Percentiles rank a stretch among this genome's conserved stretches.
phyloP scores from a whole-genome alignment of 2,113 vertebrate species.

The Nibea albiflora region DNA sequence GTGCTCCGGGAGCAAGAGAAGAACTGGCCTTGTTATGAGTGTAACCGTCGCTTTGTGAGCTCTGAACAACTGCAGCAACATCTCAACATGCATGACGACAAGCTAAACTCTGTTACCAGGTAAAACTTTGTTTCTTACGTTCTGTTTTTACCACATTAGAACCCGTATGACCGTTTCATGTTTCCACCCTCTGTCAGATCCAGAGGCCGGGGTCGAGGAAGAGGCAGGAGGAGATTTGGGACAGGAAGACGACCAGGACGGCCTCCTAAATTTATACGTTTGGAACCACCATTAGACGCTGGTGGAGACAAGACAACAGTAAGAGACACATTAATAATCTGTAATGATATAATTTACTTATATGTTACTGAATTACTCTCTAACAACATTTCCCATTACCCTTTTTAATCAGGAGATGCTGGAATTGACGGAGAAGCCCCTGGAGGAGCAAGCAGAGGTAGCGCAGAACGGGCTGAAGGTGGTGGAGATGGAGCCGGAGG shows the following conservation, averaged over 20 bases:
- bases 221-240: constrained; percentile 93
- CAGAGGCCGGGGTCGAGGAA: constrained; percentile 90
- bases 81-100: constrained; percentile 98
- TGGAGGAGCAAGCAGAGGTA: constrained; percentile 84
- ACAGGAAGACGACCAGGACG: constrained; percentile 92
- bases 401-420: constrained; percentile 88
- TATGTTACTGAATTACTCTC: background rate
- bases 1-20: constrained; percentile 94
- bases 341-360: background rate
- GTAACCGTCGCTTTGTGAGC: constrained; percentile 95
- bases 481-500: constrained; percentile 81
- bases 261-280: constrained; percentile 93
- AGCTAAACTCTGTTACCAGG: constrained; percentile 93
- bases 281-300: constrained; percentile 88
- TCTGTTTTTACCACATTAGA: background rate
- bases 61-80: constrained; percentile 98
- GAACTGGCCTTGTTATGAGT: constrained; percentile 99
- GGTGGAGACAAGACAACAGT: constrained; percentile 84
- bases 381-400: background rate
- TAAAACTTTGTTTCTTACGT: constrained; percentile 49
- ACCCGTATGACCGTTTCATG: rapidly evolving
- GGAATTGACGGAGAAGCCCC: constrained; percentile 88
- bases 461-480: constrained; percentile 89
- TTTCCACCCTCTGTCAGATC: constrained; percentile 80
- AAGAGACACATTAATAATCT: constrained; percentile 2